Base-by-base conservation (phyloP, 2,888 invertebrate species). In the Drosophila borealis region DNA sequence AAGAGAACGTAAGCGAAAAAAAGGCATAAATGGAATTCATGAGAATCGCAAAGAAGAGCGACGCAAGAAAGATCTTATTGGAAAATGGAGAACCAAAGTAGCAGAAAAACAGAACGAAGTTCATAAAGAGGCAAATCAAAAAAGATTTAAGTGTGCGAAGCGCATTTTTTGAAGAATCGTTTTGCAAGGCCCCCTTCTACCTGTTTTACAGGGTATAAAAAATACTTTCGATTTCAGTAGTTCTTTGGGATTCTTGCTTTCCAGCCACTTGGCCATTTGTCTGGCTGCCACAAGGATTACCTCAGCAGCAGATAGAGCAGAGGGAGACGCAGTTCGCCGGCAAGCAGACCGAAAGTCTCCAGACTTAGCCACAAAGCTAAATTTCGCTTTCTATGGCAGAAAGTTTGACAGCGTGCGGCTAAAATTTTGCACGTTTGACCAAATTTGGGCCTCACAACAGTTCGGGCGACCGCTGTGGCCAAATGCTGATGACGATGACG, bases 401-500 rank as follows among this genome's bases (percentile, higher is more conserved):
- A 83, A 81, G 56, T 85, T 85, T 85, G 86, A 83, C 86, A 85
- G 81, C 83, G 75, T 77, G 88, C 80, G 88, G 86, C 83, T 85
- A 68, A 82, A 82, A 85, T 85, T 74, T 76, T 85, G 85, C 85
- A 88, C 85, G 88, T 85, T 85, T 85, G 85, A 86, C 85, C 85
- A 85, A 85, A 85, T 85, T 85, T 85, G 85, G 85, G 60, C 70
- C 29, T 48, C 72, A 75, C 48, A 74, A 68, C 59, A 65, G 74
- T 62, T 68, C 41, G 66, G 55, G 65, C 64, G 46, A 71, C 67
- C 65, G 78, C 66, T 63, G 81, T 78, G 73, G 75, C 70, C 74
- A 68, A 59, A 74, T 74, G 82, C 50, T 80, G 82, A 77, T 79
- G 83, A 61, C 65, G 67, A 66, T 65, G 78, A 80, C 54, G 70